Base-by-base conservation (phyloP, 2,113 vertebrate genomes). In the Micronycteris hirsuta region DNA sequence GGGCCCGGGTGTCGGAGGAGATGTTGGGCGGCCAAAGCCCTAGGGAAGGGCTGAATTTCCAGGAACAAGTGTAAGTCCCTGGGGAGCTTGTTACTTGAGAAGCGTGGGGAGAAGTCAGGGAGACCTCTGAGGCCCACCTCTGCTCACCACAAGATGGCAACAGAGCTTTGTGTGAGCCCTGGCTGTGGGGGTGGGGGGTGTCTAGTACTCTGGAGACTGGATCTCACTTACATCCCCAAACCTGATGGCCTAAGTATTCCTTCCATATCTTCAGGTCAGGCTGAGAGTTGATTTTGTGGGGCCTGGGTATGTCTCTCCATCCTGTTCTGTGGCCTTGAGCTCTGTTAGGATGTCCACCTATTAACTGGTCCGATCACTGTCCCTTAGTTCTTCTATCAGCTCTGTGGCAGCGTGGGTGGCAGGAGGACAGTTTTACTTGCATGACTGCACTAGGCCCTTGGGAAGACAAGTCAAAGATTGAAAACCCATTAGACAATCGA, bases 121-220 rank as follows among this genome's bases (percentile, higher is more conserved):
- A 22, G 85, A 20, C 17, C 65, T 4, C 41, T 0, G 2, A 61
- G 16, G 41, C 43, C 85, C 70, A 19, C 47, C 17, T 76, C 76
- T 16, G 43, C 56, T 41, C 81, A 97, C 98, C 98, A 98, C 98
- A 98, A 98, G 98, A 96, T 98, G 98, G 98, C 98, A 98, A 98
- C 97, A 98, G 97, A 89, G 97, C 78, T 97, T 98, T 97, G 87
- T 65, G 38, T 0, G 49, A 95, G 52, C 65, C 74, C 26, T 5
- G 12, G 74, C 24, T 43, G 8, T 33, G 31, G 61, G 31, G 9
- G 9, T 56, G 54, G 4, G 74, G 31, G 31, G 31, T 7, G 90
- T 20, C 61, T 70, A 41, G 91, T 68, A 38, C 67, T 58, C 47
- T 20, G 33, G 85, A 41, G 70, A 45, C 33, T 2, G 4, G 38